Evolutionary conservation across 2,113 vertebrate genomes (phyloP).

Genomic region (Periophthalmus modestus): DNA sequence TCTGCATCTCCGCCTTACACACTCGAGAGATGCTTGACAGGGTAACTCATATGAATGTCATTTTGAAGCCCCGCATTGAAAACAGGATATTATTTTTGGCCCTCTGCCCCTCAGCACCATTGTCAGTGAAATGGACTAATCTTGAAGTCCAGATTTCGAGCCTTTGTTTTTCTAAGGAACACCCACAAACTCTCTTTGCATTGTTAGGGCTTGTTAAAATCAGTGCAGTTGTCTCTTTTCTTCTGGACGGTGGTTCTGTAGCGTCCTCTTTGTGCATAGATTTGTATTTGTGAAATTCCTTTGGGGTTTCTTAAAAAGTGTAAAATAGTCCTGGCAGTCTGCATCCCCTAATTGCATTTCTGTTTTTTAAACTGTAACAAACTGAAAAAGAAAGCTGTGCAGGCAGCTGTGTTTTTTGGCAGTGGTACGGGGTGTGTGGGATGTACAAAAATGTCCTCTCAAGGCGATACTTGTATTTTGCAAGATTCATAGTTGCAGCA

Average conservation of each 20-base stretch:
- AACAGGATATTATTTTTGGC: neutral
- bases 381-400: neutral
- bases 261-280: neutral
- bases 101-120: neutral
- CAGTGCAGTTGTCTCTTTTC: neutral
- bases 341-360: neutral
- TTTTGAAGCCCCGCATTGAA: neutral
- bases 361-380: constrained; percentile 1
- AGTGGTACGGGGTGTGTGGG: neutral
- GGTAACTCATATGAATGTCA: constrained; percentile 72
- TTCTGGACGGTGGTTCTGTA: neutral
- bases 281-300: neutral
- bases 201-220: neutral
- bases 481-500: neutral
- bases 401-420: constrained; percentile 7
- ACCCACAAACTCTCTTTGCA: neutral
- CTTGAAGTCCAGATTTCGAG: constrained; percentile 1
- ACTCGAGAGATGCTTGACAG: constrained; percentile 89
- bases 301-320: neutral
- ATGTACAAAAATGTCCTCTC: constrained; percentile 1
- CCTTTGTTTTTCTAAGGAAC: constrained; percentile 17
- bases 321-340: neutral
- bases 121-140: constrained; percentile 20
- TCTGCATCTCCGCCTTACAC: constrained; percentile 93
- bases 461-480: neutral